Evolutionary conservation across 2,113 vertebrate species (phyloP), one percentile per base, ranked within the genome.

Genomic region (Gnathonemus longibarbis): DNA sequence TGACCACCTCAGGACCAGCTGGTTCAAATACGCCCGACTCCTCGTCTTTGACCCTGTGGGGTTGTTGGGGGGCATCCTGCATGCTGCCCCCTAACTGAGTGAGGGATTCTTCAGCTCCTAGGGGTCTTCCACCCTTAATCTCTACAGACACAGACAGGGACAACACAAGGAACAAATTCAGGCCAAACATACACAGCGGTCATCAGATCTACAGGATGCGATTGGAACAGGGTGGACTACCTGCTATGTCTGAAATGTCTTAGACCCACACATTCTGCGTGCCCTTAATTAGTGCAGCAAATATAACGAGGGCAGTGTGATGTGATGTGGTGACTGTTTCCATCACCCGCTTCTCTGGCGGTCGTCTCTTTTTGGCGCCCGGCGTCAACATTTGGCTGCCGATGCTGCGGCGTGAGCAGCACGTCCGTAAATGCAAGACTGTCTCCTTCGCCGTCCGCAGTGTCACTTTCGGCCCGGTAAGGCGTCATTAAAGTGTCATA

Each of bases 1-100:
- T 21, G 42, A 90, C 89, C 66, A 89, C 88, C n/a, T 66, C 89
- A 35, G 89, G 83, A 35, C 42, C 39, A 17, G 42, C 52, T n/a
- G 50, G 24, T 13, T 13, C 46, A 27, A 86, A 85, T n/a, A 3
- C 3, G 6, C 52, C 83, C 15, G 56, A 39, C 52, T 87, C 80
- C 84, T 86, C 83, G 21, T 85, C 89, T 66, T 90, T 86, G 49
- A 48, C 84, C 39, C 39, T 21, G 11, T 42, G 17, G 42, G 89
- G 52, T 53, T 66, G 80, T 10, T 27, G 52, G 17, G 50, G 11
- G 10, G 35, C 53, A 1, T 66, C 83, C 53, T n/a, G 48, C 6
- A 46, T 0, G 11, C 27, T 31, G 39, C 6, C 35, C 5, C 21
- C 83, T 46, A 42, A 39, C 6, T 8, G 39, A 53, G 52, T 48